Evolutionary conservation across 2,797 vertebrate species (phyloP), one percentile per base, ranked within the genome.

Genomic region (Hippocampus kuda): DNA sequence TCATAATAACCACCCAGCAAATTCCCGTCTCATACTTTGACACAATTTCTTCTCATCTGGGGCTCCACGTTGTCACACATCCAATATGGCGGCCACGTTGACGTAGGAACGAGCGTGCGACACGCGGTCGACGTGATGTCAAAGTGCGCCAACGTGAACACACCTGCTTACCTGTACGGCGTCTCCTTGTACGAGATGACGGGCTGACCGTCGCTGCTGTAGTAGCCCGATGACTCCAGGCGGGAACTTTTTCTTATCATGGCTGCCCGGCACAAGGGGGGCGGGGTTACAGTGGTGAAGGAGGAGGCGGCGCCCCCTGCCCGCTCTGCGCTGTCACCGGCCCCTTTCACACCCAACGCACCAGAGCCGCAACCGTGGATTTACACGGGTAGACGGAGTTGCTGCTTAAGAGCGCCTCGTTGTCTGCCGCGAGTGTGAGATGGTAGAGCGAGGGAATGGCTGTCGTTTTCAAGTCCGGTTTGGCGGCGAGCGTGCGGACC

Each of bases 161-260:
- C 63, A 65, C 63, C 63, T 65, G 63, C 63, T 46, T 65, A 65
- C 63, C 63, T 65, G 44, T 65, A 48, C 5, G 63, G 44, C 24
- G 63, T 65, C 63, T 65, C 63, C 44, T 65, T 65, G 63, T 65
- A 65, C 15, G 63, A 65, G 63, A 65, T 48, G 44, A 71, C 51
- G 44, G 44, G 63, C 10, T 10, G 24, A 26, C 63, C 63, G 63
- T 65, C 24, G 5, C 63, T 65, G 24, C n/a, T 65, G 42, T 65
- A 65, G 44, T 65, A 65, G 63, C 63, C 63, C 63, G 63, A 65
- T 18, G 44, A 65, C 63, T 65, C 44, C 63, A 65, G 41, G 63
- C 63, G 63, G 8, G 63, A 27, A 65, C 63, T 65, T 48, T 48
- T 65, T 65, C 63, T 65, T 48, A 65, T 18, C 44, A 48, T 65